Evolutionary conservation across 2,888 invertebrate genomes (phyloP), one percentile per base, ranked within the genome.

Genomic region (Oscheius sp.): DNA sequence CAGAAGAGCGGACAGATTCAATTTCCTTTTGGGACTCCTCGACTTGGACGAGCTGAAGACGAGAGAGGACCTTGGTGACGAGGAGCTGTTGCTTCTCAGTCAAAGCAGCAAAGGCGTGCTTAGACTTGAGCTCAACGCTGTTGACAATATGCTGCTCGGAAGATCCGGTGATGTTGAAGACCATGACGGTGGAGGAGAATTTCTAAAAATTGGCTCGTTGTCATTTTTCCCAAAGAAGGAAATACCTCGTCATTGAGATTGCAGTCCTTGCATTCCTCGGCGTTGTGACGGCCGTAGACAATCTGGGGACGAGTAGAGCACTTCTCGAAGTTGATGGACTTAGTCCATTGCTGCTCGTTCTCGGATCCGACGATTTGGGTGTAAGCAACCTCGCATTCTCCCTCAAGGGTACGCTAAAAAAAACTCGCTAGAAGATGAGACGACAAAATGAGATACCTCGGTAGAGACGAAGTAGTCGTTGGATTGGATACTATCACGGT

Each of bases 291-390:
- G 69, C 74, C 74, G 75, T 77, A 72, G 64, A 58, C 48, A 55
- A 74, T 65, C 23, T 69, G 68, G 20, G 86, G 83, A 65, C 84
- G 80, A 53, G 80, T 69, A 46, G 70, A 69, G 84, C 87, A 87
- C 63, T 86, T 85, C 66, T 87, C 86, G 79, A 87, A 88, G 86
- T 88, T 87, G 73, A 87, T 79, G 46, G 87, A 83, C 83, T 88
- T 88, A 74, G 83, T 83, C 75, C 73, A 75, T 33, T 66, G 69
- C 63, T 76, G 72, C 39, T 70, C 69, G 69, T 46, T 61, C 45
- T 76, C 74, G 15, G 15, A 15, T 8, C 8, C 8, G 37, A 8
- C 8, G 31, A 73, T 69, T 20, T 70, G 48, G 65, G 76, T 74
- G 76, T 78, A 81, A 57, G 73, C 65, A 29, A 79, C 74, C 52